phyloP scores from a whole-genome alignment of 2,113 vertebrate species.

The Paratilapia polleni region DNA sequence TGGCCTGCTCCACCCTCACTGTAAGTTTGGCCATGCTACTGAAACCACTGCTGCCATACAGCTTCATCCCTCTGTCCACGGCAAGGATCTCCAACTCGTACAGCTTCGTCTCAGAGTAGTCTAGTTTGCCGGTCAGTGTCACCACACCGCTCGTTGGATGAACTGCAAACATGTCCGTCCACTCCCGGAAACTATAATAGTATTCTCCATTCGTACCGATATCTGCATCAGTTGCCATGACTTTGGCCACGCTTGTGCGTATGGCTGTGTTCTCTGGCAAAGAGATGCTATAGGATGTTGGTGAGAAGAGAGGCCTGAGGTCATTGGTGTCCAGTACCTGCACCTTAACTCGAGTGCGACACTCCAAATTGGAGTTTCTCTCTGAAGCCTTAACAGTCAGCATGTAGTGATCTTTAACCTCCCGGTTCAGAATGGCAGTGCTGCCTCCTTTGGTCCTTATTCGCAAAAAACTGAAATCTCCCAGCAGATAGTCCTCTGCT shows the following conservation, averaged over 20 bases:
- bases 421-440: conserved; percentile 95
- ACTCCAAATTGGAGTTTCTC: conserved; percentile 86
- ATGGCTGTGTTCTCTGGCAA: conserved; percentile 92
- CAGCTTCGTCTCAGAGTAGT: conserved; percentile 84
- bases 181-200: conserved; percentile 97
- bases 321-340: conserved; percentile 98
- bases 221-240: conserved; percentile 96
- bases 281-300: conserved; percentile 94
- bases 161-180: conserved; percentile 95
- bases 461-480: conserved; percentile 96
- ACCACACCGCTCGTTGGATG: conserved; percentile 94
- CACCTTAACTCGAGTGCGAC: conserved; percentile 86
- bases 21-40: conserved; percentile 95
- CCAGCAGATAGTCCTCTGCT: conserved; percentile 93
- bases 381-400: conserved; percentile 92
- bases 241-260: conserved; percentile 91
- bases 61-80: conserved; percentile 94
- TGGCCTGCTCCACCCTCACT: conserved; percentile 91
- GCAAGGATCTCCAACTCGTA: conserved; percentile 96
- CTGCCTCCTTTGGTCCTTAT: conserved; percentile 99
- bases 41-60: conserved; percentile 96
- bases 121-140: conserved; percentile 90
- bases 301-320: conserved; percentile 94
- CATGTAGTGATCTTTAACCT: conserved; percentile 94
- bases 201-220: conserved; percentile 98